phyloP scores from a whole-genome alignment of 2,888 invertebrate genomes.

The Chymomyza caudatula region DNA sequence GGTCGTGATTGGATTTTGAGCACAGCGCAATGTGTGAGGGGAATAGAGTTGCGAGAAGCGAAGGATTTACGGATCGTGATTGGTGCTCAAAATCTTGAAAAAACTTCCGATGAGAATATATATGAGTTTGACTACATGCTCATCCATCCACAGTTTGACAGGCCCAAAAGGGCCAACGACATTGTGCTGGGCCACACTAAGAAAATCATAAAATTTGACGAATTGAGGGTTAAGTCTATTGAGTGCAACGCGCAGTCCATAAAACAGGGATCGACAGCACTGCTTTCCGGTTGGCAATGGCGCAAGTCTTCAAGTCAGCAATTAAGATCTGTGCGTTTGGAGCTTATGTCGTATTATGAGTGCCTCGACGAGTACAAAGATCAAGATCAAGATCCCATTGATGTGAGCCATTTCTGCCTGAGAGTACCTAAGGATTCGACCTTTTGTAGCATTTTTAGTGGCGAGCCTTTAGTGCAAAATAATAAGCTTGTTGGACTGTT shows the following conservation, averaged over 20 bases:
- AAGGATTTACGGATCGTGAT: constrained; percentile 50
- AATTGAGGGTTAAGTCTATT: neutral
- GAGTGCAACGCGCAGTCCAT: neutral
- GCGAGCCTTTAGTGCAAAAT: constrained; percentile 1
- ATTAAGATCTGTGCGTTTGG: neutral
- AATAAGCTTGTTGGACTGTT: constrained; percentile 5
- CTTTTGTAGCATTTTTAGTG: neutral
- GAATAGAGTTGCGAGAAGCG: constrained; percentile 37
- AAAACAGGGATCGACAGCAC: neutral
- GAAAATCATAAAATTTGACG: neutral
- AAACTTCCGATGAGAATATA: neutral
- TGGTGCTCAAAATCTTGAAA: constrained; percentile 29
- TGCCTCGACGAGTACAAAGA: neutral
- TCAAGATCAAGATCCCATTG: neutral
- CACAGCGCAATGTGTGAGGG: constrained; percentile 63
- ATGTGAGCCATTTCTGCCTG: constrained; percentile 4
- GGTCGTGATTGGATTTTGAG: constrained; percentile 59
- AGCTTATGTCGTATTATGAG: neutral
- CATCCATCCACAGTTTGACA: constrained; percentile 4
- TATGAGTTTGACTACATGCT: constrained; percentile 3
- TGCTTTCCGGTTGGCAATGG: constrained; percentile 7
- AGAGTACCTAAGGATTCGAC: neutral
- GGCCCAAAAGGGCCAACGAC: neutral
- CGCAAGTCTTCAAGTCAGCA: neutral
- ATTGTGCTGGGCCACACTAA: neutral